phyloP scores from a whole-genome alignment of 2,888 invertebrate genomes.

The Aradus depressus region DNA sequence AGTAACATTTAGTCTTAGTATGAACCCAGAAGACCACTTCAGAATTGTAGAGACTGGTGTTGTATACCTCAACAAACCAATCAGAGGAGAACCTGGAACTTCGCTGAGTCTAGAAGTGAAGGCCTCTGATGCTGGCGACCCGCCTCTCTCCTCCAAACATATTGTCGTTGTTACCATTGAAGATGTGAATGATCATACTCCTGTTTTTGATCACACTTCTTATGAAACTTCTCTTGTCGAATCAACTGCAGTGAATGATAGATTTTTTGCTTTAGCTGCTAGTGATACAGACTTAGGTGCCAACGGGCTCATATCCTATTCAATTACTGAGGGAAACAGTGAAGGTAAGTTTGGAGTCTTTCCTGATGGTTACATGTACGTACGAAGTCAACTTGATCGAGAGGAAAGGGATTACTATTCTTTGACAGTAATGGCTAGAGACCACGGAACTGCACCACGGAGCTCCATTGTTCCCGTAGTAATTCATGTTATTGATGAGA shows the following conservation, averaged over 20 bases:
- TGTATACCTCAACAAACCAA: constrained; percentile 71
- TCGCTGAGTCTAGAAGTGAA: constrained; percentile 63
- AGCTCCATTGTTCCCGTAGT: constrained; percentile 83
- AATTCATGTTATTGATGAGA: constrained; percentile 88
- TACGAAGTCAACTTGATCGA: constrained; percentile 73
- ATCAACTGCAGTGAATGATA: constrained; percentile 78
- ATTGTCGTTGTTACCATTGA: constrained; percentile 59
- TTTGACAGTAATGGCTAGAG: constrained; percentile 69
- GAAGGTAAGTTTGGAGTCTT: constrained; percentile 86
- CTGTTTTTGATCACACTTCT: constrained; percentile 80
- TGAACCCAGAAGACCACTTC: constrained; percentile 71
- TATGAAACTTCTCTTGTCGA: constrained; percentile 88
- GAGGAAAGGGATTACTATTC: constrained; percentile 88
- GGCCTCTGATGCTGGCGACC: constrained; percentile 73
- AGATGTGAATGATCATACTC: constrained; percentile 92
- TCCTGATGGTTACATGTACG: constrained; percentile 86
- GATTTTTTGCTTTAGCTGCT: constrained; percentile 82
- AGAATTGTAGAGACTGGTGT: constrained; percentile 80
- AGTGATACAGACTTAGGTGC: constrained; percentile 75
- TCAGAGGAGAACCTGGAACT: constrained; percentile 61
- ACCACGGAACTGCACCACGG: constrained; percentile 63
- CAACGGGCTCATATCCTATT: constrained; percentile 69
- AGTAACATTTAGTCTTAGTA: constrained; percentile 66
- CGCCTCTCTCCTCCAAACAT: constrained; percentile 62
- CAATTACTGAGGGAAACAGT: constrained; percentile 73